phyloP scores from a whole-genome alignment of 2,888 invertebrate genomes.

The Calameuta filiformis region DNA sequence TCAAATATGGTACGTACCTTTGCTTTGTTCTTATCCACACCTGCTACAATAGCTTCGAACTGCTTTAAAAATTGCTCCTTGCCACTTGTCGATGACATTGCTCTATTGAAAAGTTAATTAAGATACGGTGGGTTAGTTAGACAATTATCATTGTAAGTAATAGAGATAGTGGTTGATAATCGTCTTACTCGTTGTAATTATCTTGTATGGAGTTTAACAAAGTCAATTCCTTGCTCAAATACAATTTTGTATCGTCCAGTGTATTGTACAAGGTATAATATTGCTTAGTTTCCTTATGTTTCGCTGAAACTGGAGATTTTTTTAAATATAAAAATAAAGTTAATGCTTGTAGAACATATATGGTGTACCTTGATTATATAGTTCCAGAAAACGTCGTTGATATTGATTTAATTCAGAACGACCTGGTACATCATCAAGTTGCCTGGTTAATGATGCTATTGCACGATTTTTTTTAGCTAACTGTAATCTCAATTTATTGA shows the following conservation, averaged over 20 bases:
- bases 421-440: constrained; percentile 93
- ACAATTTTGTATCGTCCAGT: constrained; percentile 91
- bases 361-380: constrained; percentile 87
- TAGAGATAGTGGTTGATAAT: neutral
- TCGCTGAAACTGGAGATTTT: constrained; percentile 80
- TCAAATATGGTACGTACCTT: constrained; percentile 70
- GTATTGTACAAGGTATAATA: constrained; percentile 97
- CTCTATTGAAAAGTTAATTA: constrained; percentile 68
- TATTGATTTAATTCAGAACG: constrained; percentile 95
- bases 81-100: constrained; percentile 82
- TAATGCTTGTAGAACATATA: neutral
- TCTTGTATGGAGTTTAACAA: constrained; percentile 90
- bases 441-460: constrained; percentile 83
- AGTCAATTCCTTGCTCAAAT: constrained; percentile 91
- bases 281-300: constrained; percentile 97
- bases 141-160: neutral
- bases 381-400: constrained; percentile 93
- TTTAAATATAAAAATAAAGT: constrained; percentile 41
- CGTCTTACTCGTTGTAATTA: constrained; percentile 82
- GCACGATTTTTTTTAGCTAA: constrained; percentile 84
- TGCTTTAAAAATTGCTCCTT: constrained; percentile 92
- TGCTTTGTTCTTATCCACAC: constrained; percentile 85
- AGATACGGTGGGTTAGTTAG: constrained; percentile 15
- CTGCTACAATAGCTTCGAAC: constrained; percentile 89
- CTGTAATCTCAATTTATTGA: constrained; percentile 72